A percentile compares a stretch with the other conserved stretches of the same genome.
Evolutionary conservation across 2,113 vertebrate genomes (phyloP).

Genomic region (Lophura nycthemera): DNA sequence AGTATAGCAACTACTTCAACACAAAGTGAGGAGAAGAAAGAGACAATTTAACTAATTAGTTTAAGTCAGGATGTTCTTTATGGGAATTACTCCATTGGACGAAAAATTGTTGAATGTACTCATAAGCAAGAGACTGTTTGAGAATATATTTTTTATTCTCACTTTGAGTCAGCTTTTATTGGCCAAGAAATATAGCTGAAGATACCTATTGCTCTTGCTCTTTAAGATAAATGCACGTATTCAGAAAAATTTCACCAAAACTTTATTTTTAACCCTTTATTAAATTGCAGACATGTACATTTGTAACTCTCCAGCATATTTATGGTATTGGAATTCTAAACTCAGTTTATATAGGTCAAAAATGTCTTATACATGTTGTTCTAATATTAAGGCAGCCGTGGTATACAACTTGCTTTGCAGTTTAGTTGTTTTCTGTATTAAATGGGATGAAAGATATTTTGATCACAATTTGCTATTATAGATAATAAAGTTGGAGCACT

Average conservation of each 20-base stretch:
- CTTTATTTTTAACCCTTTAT: neutral
- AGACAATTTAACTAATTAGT: conserved; percentile 20
- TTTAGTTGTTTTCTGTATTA: neutral
- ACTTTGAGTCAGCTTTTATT: neutral
- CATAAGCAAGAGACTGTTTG: neutral
- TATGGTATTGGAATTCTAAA: neutral
- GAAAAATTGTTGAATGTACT: conserved; percentile 30
- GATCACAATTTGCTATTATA: neutral
- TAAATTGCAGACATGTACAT: neutral
- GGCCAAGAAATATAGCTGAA: neutral
- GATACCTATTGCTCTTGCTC: neutral
- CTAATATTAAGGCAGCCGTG: neutral
- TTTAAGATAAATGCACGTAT: neutral
- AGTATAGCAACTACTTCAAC: conserved; percentile 25
- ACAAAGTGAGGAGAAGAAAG: neutral
- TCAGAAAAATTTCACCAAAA: neutral
- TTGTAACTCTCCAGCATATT: neutral
- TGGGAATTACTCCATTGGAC: conserved; percentile 7
- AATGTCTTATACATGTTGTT: neutral
- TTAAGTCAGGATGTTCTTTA: conserved; percentile 2
- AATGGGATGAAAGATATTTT: neutral
- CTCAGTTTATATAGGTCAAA: neutral
- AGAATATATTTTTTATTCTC: conserved; percentile 15
- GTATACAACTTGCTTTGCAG: neutral
- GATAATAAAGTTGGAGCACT: neutral